phyloP scores from a whole-genome alignment of 2,113 vertebrate species.

The Nerophis ophidion region DNA sequence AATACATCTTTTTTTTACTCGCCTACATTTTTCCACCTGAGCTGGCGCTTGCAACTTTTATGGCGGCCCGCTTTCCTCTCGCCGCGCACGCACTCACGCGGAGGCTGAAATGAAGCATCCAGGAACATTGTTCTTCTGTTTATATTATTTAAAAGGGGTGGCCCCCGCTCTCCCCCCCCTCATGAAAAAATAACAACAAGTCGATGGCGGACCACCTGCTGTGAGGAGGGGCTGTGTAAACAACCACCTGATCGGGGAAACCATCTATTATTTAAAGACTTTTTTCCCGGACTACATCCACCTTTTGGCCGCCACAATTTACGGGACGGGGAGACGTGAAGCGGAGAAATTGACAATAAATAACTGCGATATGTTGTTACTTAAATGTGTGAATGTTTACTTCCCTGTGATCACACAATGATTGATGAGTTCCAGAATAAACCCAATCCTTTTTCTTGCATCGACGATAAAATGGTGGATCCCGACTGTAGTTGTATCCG shows the following conservation, averaged over 20 bases:
- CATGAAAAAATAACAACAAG: constrained; percentile 92
- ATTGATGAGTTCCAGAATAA: too few species aligned
- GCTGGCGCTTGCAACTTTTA: constrained; percentile 95
- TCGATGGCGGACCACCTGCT: constrained; percentile 88
- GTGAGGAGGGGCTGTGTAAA: constrained; percentile 90
- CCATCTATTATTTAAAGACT: constrained; percentile 91
- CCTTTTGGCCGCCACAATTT: constrained; percentile 73
- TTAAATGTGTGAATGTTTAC: too few species aligned
- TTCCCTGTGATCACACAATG: too few species aligned
- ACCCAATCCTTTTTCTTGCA: too few species aligned
- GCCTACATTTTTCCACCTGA: constrained; percentile 98
- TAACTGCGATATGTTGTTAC: too few species aligned
- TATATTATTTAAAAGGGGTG: constrained; percentile 77
- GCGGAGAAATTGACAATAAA: too few species aligned
- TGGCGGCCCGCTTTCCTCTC: constrained; percentile 64
- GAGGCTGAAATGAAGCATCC: constrained; percentile 89
- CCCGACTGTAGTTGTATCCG: too few species aligned
- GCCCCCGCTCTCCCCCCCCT: constrained; percentile 82
- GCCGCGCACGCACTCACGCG: constrained; percentile 71
- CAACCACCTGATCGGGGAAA: constrained; percentile 82
- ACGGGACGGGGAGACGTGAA: constrained; percentile 41
- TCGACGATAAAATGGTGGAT: too few species aligned
- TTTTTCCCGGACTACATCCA: constrained; percentile 79
- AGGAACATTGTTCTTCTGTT: constrained; percentile 72
- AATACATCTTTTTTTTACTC: constrained; percentile 99